Conservation (phyloP, 2,113 vertebrate species). For the Bujurquina vittata region DNA sequence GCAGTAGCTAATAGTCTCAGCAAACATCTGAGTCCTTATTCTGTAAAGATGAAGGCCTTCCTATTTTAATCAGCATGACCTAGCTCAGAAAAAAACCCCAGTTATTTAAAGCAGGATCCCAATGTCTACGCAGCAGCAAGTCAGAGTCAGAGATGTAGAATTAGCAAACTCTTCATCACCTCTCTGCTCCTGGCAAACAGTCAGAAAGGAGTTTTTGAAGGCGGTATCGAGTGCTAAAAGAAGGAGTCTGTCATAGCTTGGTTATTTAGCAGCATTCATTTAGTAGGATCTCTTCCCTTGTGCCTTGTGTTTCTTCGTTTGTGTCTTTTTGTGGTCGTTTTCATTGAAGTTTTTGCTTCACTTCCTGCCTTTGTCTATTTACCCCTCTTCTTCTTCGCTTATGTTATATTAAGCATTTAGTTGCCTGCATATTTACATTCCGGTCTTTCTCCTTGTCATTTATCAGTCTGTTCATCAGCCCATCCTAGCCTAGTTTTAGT, state of each 20-base stretch:
- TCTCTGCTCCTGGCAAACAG: neutral
- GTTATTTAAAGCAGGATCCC: slow-evolving; percentile 21
- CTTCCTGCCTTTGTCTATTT: neutral
- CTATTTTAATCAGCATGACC: slow-evolving; percentile 22
- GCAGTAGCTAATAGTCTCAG: slow-evolving; percentile 23
- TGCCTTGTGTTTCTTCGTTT: neutral
- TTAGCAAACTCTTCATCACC: slow-evolving; percentile 1
- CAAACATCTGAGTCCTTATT: slow-evolving; percentile 39
- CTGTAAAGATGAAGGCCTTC: slow-evolving; percentile 35
- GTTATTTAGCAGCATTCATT: neutral
- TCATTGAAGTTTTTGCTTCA: neutral
- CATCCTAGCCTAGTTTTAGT: neutral
- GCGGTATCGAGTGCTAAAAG: fast-evolving
- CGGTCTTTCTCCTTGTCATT: neutral
- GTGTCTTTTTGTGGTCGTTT: neutral
- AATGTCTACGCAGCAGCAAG: slow-evolving; percentile 20
- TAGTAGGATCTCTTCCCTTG: neutral
- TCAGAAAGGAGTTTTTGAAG: neutral
- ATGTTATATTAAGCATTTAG: neutral
- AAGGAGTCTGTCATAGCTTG: neutral
- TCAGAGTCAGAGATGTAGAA: neutral
- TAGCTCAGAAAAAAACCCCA: neutral
- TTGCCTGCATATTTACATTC: neutral
- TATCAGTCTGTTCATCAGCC: neutral
- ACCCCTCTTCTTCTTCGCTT: neutral